These are phyloP conservation scores for Noctua fimbriata DNA, from an alignment of 2,888 invertebrate genomes.

Conservation along the genomic window DNA sequence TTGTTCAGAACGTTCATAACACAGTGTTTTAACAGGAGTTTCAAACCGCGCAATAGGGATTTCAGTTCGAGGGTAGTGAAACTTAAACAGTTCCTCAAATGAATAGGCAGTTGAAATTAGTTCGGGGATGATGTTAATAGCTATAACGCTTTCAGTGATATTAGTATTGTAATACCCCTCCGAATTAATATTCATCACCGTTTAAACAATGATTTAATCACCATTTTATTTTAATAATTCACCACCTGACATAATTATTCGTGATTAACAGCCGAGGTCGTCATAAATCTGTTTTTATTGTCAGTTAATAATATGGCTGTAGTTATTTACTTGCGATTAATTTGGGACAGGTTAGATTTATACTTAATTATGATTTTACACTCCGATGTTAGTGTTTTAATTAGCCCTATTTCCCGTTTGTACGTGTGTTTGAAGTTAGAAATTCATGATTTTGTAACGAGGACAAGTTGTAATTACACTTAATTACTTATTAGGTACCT, in stretches of 20 bases:
- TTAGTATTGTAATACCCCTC: constrained; percentile 30
- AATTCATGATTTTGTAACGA: constrained; percentile 23
- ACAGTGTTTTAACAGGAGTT: constrained; percentile 57
- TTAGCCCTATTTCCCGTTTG: neutral
- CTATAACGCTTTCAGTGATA: constrained; percentile 41
- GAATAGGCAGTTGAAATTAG: constrained; percentile 59
- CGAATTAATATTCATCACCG: constrained; percentile 39
- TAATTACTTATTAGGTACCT: constrained; percentile 14
- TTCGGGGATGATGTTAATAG: constrained; percentile 49
- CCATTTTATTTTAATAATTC: constrained; percentile 49
- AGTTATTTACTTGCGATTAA: constrained; percentile 50
- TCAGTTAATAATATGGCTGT: constrained; percentile 51
- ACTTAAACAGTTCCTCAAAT: constrained; percentile 62
- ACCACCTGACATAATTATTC: constrained; percentile 47
- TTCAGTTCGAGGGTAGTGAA: constrained; percentile 51
- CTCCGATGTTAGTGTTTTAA: constrained; percentile 6
- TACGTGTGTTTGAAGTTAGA: neutral
- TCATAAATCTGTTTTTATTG: constrained; percentile 63
- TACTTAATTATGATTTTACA: constrained; percentile 33
- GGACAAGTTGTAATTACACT: constrained; percentile 29
- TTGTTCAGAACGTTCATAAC: constrained; percentile 46
- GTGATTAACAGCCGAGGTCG: constrained; percentile 52
- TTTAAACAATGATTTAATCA: constrained; percentile 31
- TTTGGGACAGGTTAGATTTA: constrained; percentile 31
- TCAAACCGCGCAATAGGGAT: constrained; percentile 53